Conservation (phyloP, 2,888 invertebrate genomes). For the Drosophila conformis region DNA sequence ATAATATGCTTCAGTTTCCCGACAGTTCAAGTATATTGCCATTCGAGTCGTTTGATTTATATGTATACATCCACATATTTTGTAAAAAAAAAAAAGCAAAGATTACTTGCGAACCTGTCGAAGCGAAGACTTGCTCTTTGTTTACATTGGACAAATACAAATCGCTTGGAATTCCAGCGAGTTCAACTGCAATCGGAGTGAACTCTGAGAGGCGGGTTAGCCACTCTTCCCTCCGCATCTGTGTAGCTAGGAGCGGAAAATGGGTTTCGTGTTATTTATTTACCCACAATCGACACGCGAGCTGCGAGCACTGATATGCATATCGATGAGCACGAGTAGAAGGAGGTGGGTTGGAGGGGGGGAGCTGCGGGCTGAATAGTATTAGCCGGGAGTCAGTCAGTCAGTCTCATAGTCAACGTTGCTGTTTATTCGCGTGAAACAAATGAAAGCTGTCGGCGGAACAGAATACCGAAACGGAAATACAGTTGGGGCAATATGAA, state of each 20-base stretch:
- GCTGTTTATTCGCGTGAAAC: slow-evolving; percentile 79
- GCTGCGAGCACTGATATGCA: slow-evolving; percentile 70
- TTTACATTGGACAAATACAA: slow-evolving; percentile 70
- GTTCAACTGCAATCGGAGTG: slow-evolving; percentile 68
- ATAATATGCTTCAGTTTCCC: slow-evolving; percentile 35
- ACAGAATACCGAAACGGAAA: slow-evolving; percentile 28
- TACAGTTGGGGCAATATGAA: slow-evolving; percentile 36
- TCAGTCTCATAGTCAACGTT: slow-evolving; percentile 46
- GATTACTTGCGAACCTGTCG: slow-evolving; percentile 41
- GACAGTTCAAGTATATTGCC: slow-evolving; percentile 26
- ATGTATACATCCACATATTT: slow-evolving; percentile 43
- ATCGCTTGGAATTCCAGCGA: slow-evolving; percentile 49
- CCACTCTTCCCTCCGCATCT: slow-evolving; percentile 2
- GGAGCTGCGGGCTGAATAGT: not conserved
- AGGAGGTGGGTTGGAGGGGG: not conserved
- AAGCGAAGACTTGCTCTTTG: slow-evolving; percentile 38
- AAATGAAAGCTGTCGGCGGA: slow-evolving; percentile 60
- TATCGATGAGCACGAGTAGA: slow-evolving; percentile 60
- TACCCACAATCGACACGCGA: slow-evolving; percentile 79
- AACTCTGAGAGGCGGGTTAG: slow-evolving; percentile 32
- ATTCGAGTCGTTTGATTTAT: slow-evolving; percentile 65
- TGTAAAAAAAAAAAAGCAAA: slow-evolving; percentile 11
- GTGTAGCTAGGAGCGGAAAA: slow-evolving; percentile 53
- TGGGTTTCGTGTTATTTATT: slow-evolving; percentile 80
- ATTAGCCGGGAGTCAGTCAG: slow-evolving; percentile 14